Percentiles rank a stretch among this genome's conserved stretches.
Evolutionary conservation across 2,888 invertebrate species (phyloP).

Genomic region (Noctua fimbriata): DNA sequence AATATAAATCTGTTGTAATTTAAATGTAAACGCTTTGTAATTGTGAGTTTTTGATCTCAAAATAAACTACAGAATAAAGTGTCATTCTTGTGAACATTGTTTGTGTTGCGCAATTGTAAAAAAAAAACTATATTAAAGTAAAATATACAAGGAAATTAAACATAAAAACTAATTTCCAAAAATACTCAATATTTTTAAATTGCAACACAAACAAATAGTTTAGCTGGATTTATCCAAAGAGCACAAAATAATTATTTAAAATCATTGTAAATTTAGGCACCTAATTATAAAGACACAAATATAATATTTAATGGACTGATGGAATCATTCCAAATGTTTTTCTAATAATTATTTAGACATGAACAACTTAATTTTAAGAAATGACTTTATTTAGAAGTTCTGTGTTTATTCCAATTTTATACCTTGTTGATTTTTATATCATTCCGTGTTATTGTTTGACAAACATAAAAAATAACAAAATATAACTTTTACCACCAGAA

Average conservation of each 20-base stretch:
- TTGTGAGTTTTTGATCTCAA: slow-evolving; percentile 84
- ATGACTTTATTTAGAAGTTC: slow-evolving; percentile 22
- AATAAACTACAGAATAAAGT: slow-evolving; percentile 65
- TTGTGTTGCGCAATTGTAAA: slow-evolving; percentile 47
- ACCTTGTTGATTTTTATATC: slow-evolving; percentile 29
- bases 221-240: slow-evolving; percentile 58
- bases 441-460: slow-evolving; percentile 45
- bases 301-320: slow-evolving; percentile 68
- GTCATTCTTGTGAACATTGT: slow-evolving; percentile 48
- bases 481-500: slow-evolving; percentile 16
- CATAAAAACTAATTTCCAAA: slow-evolving; percentile 1
- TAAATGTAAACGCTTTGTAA: slow-evolving; percentile 71
- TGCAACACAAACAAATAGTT: slow-evolving; percentile 40
- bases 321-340: slow-evolving; percentile 74
- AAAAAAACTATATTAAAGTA: not conserved
- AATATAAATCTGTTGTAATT: slow-evolving; percentile 34
- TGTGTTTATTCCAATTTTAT: slow-evolving; percentile 34
- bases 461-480: slow-evolving; percentile 8
- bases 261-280: slow-evolving; percentile 35
- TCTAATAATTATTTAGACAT: slow-evolving; percentile 47
- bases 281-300: slow-evolving; percentile 45
- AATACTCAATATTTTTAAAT: slow-evolving; percentile 49
- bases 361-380: slow-evolving; percentile 47
- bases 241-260: slow-evolving; percentile 46
- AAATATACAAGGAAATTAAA: not conserved